These are phyloP conservation scores for Leuctra nigra DNA, from an alignment of 2,888 invertebrate genomes.

Conservation along the genomic window DNA sequence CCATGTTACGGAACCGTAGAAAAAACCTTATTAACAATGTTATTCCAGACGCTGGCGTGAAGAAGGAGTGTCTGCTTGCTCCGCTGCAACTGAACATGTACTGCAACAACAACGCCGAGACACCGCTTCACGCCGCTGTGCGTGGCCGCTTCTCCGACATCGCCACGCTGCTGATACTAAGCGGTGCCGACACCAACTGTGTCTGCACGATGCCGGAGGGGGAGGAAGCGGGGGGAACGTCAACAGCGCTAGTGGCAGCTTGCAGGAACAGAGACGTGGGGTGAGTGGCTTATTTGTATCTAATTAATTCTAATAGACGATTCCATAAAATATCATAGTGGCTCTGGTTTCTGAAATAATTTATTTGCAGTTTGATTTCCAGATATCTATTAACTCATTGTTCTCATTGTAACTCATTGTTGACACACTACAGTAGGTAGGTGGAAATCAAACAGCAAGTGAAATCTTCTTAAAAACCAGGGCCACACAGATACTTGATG, in stretches of 20 bases:
- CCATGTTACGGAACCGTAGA: background rate
- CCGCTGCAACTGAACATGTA: slow-evolving; percentile 68
- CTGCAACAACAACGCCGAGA: slow-evolving; percentile 71
- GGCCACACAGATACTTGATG: too few species aligned
- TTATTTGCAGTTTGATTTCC: too few species aligned
- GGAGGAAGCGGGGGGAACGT: slow-evolving; percentile 42
- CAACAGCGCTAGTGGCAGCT: slow-evolving; percentile 61
- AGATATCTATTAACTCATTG: too few species aligned
- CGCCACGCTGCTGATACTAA: slow-evolving; percentile 58
- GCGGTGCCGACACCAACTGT: slow-evolving; percentile 74
- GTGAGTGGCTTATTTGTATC: too few species aligned
- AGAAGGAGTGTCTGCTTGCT: slow-evolving; percentile 47
- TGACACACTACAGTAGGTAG: too few species aligned
- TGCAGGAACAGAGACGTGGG: slow-evolving; percentile 55
- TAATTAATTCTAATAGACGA: too few species aligned
- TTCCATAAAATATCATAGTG: too few species aligned
- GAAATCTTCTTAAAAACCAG: too few species aligned
- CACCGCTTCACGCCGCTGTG: slow-evolving; percentile 76
- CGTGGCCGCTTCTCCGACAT: slow-evolving; percentile 68
- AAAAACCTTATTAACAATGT: too few species aligned
- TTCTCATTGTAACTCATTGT: too few species aligned
- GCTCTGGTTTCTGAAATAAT: too few species aligned
- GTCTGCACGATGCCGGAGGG: slow-evolving; percentile 47
- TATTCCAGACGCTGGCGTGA: background rate
- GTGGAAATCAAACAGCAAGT: too few species aligned